A percentile compares a stretch with the other conserved stretches of the same genome.
Conservation (phyloP, 2,113 vertebrate species). For the Malaclemys terrapin region DNA sequence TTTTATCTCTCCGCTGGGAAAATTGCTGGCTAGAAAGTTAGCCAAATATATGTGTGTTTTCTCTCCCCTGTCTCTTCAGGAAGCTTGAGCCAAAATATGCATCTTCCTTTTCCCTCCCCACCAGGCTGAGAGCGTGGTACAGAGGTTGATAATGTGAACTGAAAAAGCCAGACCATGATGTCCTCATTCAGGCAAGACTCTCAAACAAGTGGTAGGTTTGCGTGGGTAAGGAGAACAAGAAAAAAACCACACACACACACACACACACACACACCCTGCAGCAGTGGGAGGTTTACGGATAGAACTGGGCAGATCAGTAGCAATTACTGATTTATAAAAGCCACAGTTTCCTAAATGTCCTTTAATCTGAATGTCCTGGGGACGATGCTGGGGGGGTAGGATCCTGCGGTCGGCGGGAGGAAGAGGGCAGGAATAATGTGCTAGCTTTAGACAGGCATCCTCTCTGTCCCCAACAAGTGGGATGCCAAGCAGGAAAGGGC, state of each 20-base stretch:
- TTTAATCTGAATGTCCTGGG: not conserved
- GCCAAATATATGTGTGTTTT: not conserved
- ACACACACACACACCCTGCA: not conserved
- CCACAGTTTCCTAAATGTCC: not conserved
- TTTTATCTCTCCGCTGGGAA: constrained; percentile 44
- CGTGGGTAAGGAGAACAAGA: not conserved
- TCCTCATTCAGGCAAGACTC: not conserved
- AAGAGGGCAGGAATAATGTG: not conserved
- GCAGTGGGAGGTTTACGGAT: not conserved
- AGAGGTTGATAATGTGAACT: accelerated
- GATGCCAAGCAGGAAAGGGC: constrained; percentile 75
- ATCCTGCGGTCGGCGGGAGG: not conserved
- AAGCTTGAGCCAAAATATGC: not conserved
- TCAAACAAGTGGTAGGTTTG: not conserved
- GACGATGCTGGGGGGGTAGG: not conserved
- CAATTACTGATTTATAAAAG: not conserved
- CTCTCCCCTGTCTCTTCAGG: not conserved
- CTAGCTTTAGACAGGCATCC: accelerated
- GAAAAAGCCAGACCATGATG: not conserved
- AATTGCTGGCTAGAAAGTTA: not conserved
- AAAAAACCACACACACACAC: too few species aligned
- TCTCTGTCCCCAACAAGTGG: not conserved
- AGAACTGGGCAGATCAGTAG: not conserved
- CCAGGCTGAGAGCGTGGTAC: accelerated
- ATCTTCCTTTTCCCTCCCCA: not conserved